Percentiles rank a stretch among this genome's conserved stretches.
Evolutionary conservation across 2,888 invertebrate genomes (phyloP).

Genomic region (Colostygia pectinataria): DNA sequence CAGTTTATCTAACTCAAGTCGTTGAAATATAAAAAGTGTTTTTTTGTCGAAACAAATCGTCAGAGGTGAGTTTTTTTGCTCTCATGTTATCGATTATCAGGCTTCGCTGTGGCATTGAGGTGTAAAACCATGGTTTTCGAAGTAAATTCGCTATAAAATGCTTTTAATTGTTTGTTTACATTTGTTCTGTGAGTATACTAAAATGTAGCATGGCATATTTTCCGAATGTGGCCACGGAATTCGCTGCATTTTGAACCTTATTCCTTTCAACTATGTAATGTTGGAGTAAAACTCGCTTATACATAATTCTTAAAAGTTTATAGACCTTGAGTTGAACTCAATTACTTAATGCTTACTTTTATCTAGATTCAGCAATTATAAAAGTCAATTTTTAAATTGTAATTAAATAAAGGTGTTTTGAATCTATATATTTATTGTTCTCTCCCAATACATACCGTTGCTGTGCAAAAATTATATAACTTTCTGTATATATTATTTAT

Average conservation of each 20-base stretch:
- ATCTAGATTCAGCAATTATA: no score
- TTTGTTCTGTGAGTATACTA: conserved; percentile 19
- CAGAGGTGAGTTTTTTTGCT: conserved; percentile 60
- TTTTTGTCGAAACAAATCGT: conserved; percentile 52
- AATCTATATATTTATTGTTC: no score
- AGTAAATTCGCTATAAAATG: conserved; percentile 29
- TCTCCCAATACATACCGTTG: no score
- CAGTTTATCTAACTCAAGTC: conserved; percentile 30
- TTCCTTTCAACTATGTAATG: not conserved
- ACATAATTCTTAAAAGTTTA: no score
- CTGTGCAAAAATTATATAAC: no score
- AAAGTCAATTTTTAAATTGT: no score
- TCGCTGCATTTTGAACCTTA: conserved; percentile 1
- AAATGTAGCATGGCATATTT: not conserved
- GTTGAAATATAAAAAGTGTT: conserved; percentile 49
- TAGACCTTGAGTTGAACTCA: not conserved
- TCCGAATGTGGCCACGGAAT: not conserved
- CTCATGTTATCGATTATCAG: conserved; percentile 57
- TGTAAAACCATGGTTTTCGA: conserved; percentile 10
- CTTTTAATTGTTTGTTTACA: conserved; percentile 42
- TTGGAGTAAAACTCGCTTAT: no score
- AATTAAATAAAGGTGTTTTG: no score
- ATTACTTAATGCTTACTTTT: no score
- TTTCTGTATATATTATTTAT: no score
- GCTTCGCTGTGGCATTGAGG: conserved; percentile 29